Percentiles rank a stretch among this genome's conserved stretches.
Evolutionary conservation across 2,113 vertebrate genomes (phyloP).

Genomic region (Otus sunia): DNA sequence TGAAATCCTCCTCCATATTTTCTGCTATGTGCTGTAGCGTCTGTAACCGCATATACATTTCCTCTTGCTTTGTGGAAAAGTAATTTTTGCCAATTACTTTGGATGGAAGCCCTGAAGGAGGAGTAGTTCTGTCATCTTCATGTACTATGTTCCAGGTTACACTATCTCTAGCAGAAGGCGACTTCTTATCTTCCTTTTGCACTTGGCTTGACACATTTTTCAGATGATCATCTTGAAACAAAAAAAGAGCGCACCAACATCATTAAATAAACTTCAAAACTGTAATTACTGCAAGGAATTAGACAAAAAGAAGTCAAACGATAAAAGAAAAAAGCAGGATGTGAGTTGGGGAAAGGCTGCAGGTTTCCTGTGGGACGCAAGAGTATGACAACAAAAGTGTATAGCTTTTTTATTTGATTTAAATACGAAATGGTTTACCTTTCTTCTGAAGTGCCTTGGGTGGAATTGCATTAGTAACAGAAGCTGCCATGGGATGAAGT

Average conservation of each 20-base stretch:
- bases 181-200: background rate
- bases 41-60: slow-evolving; percentile 80
- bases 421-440: slow-evolving; percentile 33
- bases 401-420: background rate
- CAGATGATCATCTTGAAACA: background rate
- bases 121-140: background rate
- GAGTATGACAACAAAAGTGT: background rate
- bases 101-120: background rate
- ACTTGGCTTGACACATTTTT: background rate
- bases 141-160: slow-evolving; percentile 18
- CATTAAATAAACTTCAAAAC: background rate
- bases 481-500: slow-evolving; percentile 71
- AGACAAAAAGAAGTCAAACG: background rate
- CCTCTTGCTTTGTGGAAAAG: slow-evolving; percentile 75
- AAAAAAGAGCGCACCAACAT: background rate
- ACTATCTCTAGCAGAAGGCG: background rate
- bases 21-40: slow-evolving; percentile 82
- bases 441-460: background rate
- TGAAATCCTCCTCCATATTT: slow-evolving; percentile 83
- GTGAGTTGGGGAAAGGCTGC: background rate
- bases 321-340: background rate
- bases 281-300: background rate
- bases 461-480: slow-evolving; percentile 51
- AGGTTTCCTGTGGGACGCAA: background rate
- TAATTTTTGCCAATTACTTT: slow-evolving; percentile 27